Base-by-base conservation (phyloP, 2,888 invertebrate species). In the Brachyptera risi region DNA sequence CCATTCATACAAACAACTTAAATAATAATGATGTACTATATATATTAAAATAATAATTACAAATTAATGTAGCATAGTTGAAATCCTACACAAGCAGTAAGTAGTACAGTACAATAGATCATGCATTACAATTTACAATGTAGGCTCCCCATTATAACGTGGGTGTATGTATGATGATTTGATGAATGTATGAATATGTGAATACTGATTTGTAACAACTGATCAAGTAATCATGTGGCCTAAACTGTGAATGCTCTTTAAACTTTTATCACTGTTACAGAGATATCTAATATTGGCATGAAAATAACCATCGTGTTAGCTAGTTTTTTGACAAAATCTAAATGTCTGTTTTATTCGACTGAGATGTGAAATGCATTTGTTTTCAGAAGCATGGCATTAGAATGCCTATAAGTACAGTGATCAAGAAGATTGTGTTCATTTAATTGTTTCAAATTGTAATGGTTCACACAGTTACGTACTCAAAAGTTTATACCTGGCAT, bases 211-310 rank as follows among this genome's bases (percentile, higher is more conserved):
- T 31, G 27, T 23, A 42, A 5, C 24, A 49, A 37, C 24, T n/a
- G 59, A 59, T 59, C 35, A 37, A 51, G 56, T 57, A 59, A 60
- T 60, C 42, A 63, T 58, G 63, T 63, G 63, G 63, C 63, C 63
- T 63, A 63, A 63, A 50, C 56, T 63, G 60, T 61, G 49, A 61
- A 60, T 63, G 59, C 51, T 47, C 63, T 63, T 57, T 57, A 24
- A 24, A 58, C n/a, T 35, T 24, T 27, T 61, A 49, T 59, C 59
- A 38, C 19, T 59, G 59, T 61, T 61, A 49, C 21, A 56, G n/a
- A 54, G 17, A 42, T 54, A 35, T 61, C 61, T 61, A 31, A 7
- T 31, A 31, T 31, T n/a, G n/a, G n/a, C n/a, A 38, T 3, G 17
- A 38, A 44, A 17, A 31, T 31, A 31, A 31, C 11, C 31, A 31